Base-by-base conservation (phyloP, 2,888 invertebrate species). In the Metopia argyrocephala region DNA sequence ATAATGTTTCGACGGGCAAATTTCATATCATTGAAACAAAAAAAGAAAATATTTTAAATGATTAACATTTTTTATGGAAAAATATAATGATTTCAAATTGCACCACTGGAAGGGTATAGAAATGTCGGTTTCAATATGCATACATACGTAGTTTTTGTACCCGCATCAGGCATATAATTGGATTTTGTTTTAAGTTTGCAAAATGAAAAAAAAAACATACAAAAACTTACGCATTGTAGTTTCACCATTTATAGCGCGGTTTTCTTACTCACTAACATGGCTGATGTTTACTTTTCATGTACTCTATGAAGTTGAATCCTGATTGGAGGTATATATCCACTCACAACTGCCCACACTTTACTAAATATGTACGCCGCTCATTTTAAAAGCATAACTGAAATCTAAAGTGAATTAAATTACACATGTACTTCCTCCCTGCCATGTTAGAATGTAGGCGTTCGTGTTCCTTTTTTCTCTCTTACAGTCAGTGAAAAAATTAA, bases 171-270 rank as follows among this genome's bases (percentile, higher is more conserved):
- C 66, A 54, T 45, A 54, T 66, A 66, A 66, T 66, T 66, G 66
- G 45, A 66, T 54, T 66, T 45, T 31, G 48, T 45, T 54, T 25
- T 23, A 38, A 38, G 38, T 38, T 38, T 38, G 38, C 31, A 12
- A 31, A 31, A 31, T 61, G 45, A 25, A 54, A 54, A 54, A 54
- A 12, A 21, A 62, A 62, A n/a, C n/a, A n/a, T n/a, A n/a, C n/a
- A n/a, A n/a, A 66, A 56, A 54, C 54, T 54, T 56, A 66, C 66
- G 56, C 54, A 66, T 66, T 56, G 66, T 45, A 66, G 56, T 66
- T 56, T 66, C 45, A 25, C 27, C 64, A 64, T 28, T 64, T 66
- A 38, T 25, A 3, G 12, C 12, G 25, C 25, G n/a, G 23, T 27
- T 23, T 15, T 23, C 45, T 15, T 21, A 66, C 38, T 38, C 25